Evolutionary conservation across 2,888 invertebrate genomes (phyloP), one percentile per base, ranked within the genome.

Genomic region (Osmoderma eremita): DNA sequence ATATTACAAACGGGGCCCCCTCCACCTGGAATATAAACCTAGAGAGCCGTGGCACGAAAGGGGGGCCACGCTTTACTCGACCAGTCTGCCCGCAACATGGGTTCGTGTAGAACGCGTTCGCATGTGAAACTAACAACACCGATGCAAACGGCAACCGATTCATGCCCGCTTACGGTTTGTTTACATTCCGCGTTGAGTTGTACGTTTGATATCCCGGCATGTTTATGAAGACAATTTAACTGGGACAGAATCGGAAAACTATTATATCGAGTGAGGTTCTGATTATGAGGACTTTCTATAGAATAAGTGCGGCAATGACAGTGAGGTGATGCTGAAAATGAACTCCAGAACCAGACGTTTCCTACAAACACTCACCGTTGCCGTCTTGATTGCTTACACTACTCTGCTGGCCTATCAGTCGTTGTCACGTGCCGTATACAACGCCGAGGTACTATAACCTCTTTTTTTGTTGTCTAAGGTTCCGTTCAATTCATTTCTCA

Each of bases 81-180:
- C 83, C 82, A 79, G 75, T 83, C 65, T 82, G 80, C 73, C 78
- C 83, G 73, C 78, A 83, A 61, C 82, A 86, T 71, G 86, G 84
- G 75, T 84, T 86, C 64, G 77, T 78, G 49, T 56, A 65, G 56
- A 56, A 54, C 56, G 56, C 56, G 65, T 15, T 20, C 65, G 56
- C 54, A 53, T 56, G 56, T 54, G 48, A 65, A 56, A 18, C 39
- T 45, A 54, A 48, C 42, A 65, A 36, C 54, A 54, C 39, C 51
- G 42, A 41, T 63, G 22, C 56, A 45, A 30, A 30, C 30, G 30
- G 12, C 75, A 79, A 73, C 24, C 39, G 50, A 62, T 61, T 49
- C 36, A 49, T 50, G 62, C 38, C 48, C 62, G 65, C 56, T 48
- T 38, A 42, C 56, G 58, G 58, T 58, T 58, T 58, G 58, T 58